These are phyloP conservation scores for Albula glossodonta DNA, from an alignment of 2,113 vertebrate genomes.

Conservation along the genomic window DNA sequence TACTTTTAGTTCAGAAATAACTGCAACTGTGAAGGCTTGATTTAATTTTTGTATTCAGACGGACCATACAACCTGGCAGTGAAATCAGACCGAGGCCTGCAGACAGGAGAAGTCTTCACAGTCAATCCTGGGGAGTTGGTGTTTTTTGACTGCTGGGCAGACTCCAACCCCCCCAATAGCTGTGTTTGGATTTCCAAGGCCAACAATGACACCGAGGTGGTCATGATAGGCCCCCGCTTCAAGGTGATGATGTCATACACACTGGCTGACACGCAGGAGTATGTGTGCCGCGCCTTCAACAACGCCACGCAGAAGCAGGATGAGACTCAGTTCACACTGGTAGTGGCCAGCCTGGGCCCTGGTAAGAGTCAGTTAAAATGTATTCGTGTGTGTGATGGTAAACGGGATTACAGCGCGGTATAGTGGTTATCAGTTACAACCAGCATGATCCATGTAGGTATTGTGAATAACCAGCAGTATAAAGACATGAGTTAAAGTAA, in stretches of 20 bases:
- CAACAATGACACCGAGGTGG: constrained; percentile 75
- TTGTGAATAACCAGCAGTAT: no score
- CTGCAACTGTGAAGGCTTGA: constrained; percentile 8
- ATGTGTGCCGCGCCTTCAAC: constrained; percentile 88
- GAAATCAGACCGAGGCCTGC: constrained; percentile 83
- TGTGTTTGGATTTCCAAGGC: constrained; percentile 85
- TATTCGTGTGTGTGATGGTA: neutral
- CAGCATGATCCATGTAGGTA: no score
- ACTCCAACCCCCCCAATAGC: constrained; percentile 92
- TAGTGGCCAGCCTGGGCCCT: constrained; percentile 81
- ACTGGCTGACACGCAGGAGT: constrained; percentile 78
- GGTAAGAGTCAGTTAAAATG: constrained; percentile 42
- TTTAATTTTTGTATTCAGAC: constrained; percentile 65
- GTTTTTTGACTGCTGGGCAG: constrained; percentile 87
- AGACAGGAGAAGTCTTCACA: constrained; percentile 84
- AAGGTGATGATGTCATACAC: constrained; percentile 74
- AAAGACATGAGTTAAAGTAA: no score
- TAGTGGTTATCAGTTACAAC: no score
- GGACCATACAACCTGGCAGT: constrained; percentile 92
- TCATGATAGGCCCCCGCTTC: constrained; percentile 81
- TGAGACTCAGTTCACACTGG: constrained; percentile 84
- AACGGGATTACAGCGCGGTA: no score
- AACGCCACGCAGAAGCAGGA: constrained; percentile 83
- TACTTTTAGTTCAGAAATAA: neutral
- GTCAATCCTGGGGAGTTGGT: constrained; percentile 83